Evolutionary conservation across 2,113 vertebrate species (phyloP), one percentile per base, ranked within the genome.

Genomic region (Seriola quinqueradiata): DNA sequence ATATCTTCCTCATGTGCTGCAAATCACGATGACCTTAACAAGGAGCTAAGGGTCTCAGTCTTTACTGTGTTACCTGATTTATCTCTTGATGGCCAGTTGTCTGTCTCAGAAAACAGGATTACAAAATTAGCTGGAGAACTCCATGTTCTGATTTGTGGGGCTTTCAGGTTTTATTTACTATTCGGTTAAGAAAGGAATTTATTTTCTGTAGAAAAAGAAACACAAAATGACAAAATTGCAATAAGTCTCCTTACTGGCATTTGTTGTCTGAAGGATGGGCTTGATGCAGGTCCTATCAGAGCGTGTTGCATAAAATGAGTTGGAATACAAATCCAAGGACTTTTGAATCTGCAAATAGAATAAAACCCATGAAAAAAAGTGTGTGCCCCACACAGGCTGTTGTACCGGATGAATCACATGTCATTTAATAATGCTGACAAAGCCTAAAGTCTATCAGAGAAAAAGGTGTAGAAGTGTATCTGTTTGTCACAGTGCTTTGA

Each of bases 291-390:
- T 50, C 23, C 59, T 36, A 65, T 61, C 63, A 28, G 23, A 46
- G 11, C 4, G 0, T n/a, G 25, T 75, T 63, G 25, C 52, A 34
- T 46, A 11, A 60, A 59, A 63, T 11, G 11, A 40, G 44, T 46
- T 17, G 6, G 57, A 32, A 8, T 9, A 28, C 38, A 42, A 48
- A 55, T 40, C 32, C 23, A 64, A 67, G 63, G 79, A 71, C 70
- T 77, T 70, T 60, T 52, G 48, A 80, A 66, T 63, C 34, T 23
- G 54, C 54, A 82, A 63, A 83, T 23, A 74, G 34, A 59, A 60
- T 40, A 61, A 81, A 73, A 64, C n/a, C 3, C 3, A 50, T 6
- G 19, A 57, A 36, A 63, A 36, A 3, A 28, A 3, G 4, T 57
- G 8, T 44, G n/a, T 1, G 2, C 16, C 42, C 50, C 10, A 66